phyloP scores from a whole-genome alignment of 2,797 vertebrate genomes.

The Denticeps clupeoides region DNA sequence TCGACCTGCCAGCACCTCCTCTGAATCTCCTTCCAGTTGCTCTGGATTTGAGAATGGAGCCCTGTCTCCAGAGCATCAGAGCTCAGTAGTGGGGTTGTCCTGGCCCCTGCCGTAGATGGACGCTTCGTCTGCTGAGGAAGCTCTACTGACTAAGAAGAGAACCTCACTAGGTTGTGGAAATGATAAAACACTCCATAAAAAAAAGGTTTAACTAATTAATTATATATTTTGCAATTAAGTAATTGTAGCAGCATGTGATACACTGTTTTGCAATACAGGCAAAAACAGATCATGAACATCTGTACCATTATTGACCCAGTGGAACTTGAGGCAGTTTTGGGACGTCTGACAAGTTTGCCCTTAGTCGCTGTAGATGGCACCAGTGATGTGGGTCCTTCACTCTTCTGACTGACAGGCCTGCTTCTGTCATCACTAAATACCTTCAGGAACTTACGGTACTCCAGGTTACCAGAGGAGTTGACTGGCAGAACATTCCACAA shows the following conservation, averaged over 20 bases:
- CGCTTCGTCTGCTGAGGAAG: background rate
- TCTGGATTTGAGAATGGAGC: conserved; percentile 39
- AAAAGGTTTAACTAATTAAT: background rate
- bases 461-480: conserved; percentile 38
- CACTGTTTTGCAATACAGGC: background rate
- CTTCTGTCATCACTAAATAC: conserved; percentile 26
- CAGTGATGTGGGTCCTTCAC: conserved; percentile 5
- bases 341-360: conserved; percentile 8
- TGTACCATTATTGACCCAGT: conserved; percentile 10
- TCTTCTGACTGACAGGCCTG: background rate
- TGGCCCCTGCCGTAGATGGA: background rate
- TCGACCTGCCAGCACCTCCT: conserved; percentile 51
- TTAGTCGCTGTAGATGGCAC: conserved; percentile 3
- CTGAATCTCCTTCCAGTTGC: conserved; percentile 56
- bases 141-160: background rate
- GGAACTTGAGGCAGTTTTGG: conserved; percentile 23
- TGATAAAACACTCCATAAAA: background rate
- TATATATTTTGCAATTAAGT: background rate
- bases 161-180: too few relatives aligned
- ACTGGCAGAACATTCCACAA: conserved; percentile 53
- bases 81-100: conserved; percentile 28
- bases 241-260: background rate
- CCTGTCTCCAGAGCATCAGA: conserved; percentile 44
- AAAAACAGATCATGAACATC: background rate
- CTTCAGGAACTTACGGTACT: conserved; percentile 50